phyloP scores from a whole-genome alignment of 1,140 invertebrate species.

The Geopemphigus sp. region DNA sequence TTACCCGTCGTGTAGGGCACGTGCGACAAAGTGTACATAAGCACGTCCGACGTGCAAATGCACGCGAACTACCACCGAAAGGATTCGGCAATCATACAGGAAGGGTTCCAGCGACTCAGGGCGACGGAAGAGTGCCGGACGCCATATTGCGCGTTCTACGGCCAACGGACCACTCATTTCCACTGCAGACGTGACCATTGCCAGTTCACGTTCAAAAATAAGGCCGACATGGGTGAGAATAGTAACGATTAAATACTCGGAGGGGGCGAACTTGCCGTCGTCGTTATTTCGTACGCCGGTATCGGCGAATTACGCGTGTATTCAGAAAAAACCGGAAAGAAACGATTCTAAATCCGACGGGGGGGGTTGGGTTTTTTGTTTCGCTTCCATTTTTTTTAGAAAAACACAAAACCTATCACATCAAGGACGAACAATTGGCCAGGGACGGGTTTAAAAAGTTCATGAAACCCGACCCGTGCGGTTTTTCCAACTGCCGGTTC shows the following conservation, averaged over 20 bases:
- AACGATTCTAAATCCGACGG: too few relatives aligned
- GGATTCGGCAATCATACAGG: conserved; percentile 94
- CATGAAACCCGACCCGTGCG: conserved; percentile 93
- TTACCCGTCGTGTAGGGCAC: conserved; percentile 63
- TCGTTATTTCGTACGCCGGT: too few relatives aligned
- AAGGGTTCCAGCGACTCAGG: conserved; percentile 88
- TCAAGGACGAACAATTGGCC: conserved; percentile 92
- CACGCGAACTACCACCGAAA: conserved; percentile 98
- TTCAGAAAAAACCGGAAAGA: too few relatives aligned
- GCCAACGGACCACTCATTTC: conserved; percentile 96
- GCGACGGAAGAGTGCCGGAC: conserved; percentile 89
- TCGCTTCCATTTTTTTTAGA: conserved; percentile 62
- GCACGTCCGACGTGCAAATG: conserved; percentile 98
- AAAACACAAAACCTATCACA: conserved; percentile 98
- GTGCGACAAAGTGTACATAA: conserved; percentile 97
- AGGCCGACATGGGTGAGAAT: conserved; percentile 98
- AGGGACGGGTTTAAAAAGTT: conserved; percentile 98
- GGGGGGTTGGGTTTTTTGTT: too few relatives aligned
- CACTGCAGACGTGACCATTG: conserved; percentile 88
- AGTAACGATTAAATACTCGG: too few relatives aligned
- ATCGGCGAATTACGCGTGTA: too few relatives aligned
- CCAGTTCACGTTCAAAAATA: conserved; percentile 96
- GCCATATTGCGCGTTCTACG: conserved; percentile 83
- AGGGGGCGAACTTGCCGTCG: too few relatives aligned
- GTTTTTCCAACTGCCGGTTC: conserved; percentile 87